Evolutionary conservation across 1,140 invertebrate genomes (phyloP).

Genomic region (Procambarus virginalis): DNA sequence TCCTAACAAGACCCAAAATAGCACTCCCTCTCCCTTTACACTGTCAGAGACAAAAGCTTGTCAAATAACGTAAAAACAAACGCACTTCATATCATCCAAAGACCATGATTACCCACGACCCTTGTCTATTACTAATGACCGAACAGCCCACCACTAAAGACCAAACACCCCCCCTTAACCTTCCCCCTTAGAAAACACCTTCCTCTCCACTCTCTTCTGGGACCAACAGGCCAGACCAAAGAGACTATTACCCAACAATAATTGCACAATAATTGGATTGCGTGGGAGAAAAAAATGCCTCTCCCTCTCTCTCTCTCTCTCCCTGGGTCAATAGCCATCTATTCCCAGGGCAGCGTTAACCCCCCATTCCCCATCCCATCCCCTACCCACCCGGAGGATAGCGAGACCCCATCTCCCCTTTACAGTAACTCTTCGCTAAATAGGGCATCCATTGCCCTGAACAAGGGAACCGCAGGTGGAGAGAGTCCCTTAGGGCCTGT

Average conservation of each 20-base stretch:
- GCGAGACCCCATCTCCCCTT: neutral
- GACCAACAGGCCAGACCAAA: neutral
- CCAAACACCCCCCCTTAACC: neutral
- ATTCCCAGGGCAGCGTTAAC: neutral
- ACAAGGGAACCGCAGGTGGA: neutral
- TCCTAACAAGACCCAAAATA: neutral
- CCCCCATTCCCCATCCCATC: neutral
- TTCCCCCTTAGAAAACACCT: neutral
- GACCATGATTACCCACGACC: too few relatives aligned
- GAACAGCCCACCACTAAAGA: neutral
- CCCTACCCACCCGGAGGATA: neutral
- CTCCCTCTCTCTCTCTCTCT: neutral
- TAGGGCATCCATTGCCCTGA: neutral
- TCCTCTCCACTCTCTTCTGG: neutral
- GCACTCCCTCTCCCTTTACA: neutral
- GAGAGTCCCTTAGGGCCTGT: neutral
- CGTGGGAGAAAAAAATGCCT: neutral
- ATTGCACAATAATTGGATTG: conserved; percentile 1
- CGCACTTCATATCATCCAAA: too few relatives aligned
- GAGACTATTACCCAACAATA: neutral
- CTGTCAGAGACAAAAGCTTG: too few relatives aligned
- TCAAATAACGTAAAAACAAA: too few relatives aligned
- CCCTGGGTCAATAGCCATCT: neutral
- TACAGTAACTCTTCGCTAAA: neutral
- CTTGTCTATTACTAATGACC: too few relatives aligned